Conservation (phyloP, 1,140 invertebrate genomes). For the Drosophila lacteicornis region DNA sequence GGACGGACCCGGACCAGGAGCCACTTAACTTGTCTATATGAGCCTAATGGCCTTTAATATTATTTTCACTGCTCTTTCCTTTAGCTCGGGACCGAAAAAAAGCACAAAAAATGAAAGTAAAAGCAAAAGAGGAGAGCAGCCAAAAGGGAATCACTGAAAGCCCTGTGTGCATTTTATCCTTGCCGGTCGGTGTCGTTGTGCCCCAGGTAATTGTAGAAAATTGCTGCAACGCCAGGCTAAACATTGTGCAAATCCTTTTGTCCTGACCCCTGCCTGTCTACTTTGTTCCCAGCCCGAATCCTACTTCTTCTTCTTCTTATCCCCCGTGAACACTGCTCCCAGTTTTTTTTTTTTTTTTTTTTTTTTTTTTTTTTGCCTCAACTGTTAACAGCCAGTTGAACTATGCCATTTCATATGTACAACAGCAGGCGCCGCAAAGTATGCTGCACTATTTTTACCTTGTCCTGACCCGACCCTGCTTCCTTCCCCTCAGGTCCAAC, state of each 20-base stretch:
- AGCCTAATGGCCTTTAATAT: slow-evolving; percentile 84
- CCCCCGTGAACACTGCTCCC: slow-evolving; percentile 12
- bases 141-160: slow-evolving; percentile 78
- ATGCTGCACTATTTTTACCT: slow-evolving; percentile 80
- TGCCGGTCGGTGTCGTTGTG: slow-evolving; percentile 59
- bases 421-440: slow-evolving; percentile 63
- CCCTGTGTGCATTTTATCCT: slow-evolving; percentile 78
- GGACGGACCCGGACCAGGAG: slow-evolving; percentile 46
- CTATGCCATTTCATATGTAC: slow-evolving; percentile 81
- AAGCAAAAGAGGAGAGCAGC: slow-evolving; percentile 14
- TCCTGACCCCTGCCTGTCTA: slow-evolving; percentile 38
- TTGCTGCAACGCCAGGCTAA: slow-evolving; percentile 80
- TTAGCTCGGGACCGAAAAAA: slow-evolving; percentile 47
- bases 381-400: slow-evolving; percentile 83
- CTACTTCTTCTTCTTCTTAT: slow-evolving; percentile 15
- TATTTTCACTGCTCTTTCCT: slow-evolving; percentile 77
- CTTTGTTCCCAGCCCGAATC: slow-evolving; percentile 20
- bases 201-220: slow-evolving; percentile 82
- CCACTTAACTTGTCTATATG: slow-evolving; percentile 85
- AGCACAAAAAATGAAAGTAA: slow-evolving; percentile 19
- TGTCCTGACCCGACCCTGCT: slow-evolving; percentile 19
- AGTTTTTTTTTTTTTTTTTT: slow-evolving; percentile 56
- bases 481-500: slow-evolving; percentile 41
- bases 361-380: slow-evolving; percentile 70
- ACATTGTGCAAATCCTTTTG: slow-evolving; percentile 83